A percentile compares a stretch with the other conserved stretches of the same genome.
These are phyloP conservation scores for Pediacus dermestoides DNA, from an alignment of 2,888 invertebrate genomes.

Conservation along the genomic window DNA sequence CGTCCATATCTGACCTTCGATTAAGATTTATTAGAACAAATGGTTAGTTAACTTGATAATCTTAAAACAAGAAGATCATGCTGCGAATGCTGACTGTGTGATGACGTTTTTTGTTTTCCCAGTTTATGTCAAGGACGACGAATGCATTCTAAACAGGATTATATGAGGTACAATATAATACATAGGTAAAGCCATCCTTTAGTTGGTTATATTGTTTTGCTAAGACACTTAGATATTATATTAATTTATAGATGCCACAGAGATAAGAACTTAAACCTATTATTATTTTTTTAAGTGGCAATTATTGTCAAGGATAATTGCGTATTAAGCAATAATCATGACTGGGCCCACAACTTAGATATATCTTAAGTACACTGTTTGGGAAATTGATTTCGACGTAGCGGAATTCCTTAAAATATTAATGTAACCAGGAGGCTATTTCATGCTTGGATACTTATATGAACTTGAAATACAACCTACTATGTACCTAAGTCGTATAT, in stretches of 20 bases:
- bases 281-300: background rate
- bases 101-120: slow-evolving; percentile 6
- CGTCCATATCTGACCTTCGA: slow-evolving; percentile 5
- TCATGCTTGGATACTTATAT: too few relatives aligned
- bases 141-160: slow-evolving; percentile 6
- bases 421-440: too few relatives aligned
- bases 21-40: slow-evolving; percentile 8
- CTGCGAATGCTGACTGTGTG: slow-evolving; percentile 1
- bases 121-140: background rate
- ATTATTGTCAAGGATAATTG: slow-evolving; percentile 8
- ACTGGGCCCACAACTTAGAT: too few relatives aligned
- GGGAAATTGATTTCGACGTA: too few relatives aligned
- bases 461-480: too few relatives aligned
- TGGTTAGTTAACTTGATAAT: slow-evolving; percentile 6
- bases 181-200: too few relatives aligned
- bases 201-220: too few relatives aligned
- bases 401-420: too few relatives aligned
- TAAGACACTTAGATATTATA: too few relatives aligned
- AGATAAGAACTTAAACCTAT: slow-evolving; percentile 2
- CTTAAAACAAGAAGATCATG: slow-evolving; percentile 5
- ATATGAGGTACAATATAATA: background rate
- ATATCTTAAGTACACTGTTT: too few relatives aligned
- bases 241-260: slow-evolving; percentile 5
- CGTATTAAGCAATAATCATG: too few relatives aligned
- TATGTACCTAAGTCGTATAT: too few relatives aligned